Base-by-base conservation (phyloP, 1,140 invertebrate species). In the Trichogramma pretiosum region DNA sequence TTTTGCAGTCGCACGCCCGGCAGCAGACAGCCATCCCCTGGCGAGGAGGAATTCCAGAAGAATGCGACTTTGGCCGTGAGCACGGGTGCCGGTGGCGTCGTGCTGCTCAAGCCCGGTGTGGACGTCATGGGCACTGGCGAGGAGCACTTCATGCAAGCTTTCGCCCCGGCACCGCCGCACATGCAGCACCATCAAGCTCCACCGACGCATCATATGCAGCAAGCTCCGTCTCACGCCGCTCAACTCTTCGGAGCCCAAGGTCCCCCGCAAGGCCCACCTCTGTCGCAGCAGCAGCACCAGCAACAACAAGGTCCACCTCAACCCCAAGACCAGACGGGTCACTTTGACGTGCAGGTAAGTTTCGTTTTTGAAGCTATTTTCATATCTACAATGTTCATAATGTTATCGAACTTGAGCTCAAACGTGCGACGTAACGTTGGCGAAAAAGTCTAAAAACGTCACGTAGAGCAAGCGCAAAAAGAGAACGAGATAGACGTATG, bases 1-100 rank as follows among this genome's bases (percentile, higher is more conserved):
- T n/a, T 56, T 75, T 78, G 10, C 68, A 89, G 85, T 62, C 84
- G 87, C 46, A 89, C 85, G 50, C 85, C 84, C 5, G 87, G 88
- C n/a, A 93, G 89, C 56, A 78, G 87, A 58, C 89, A 93, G 63
- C 89, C 87, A 17, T 92, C 89, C 8, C 89, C 89, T 3, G 87
- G 87, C 9, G 87, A 91, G 63, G 89, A 92, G 57, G 86, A 89
- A 52, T 70, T 81, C 33, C 78, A 76, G 44, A 81, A 80, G 60
- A 78, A 75, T 53, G 73, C 72, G 3, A 64, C 63, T 3, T 71
- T 75, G n/a, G 75, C 74, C 23, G 53, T 71, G 26, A 72, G 64
- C 39, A 68, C 67, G 5, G 70, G 59, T 26, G 57, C 67, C 2
- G 62, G 62, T 7, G 67, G 69, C 23, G 68, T 75, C 18, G 72